Base-by-base conservation (phyloP, 2,888 invertebrate species). In the Tachina fera region DNA sequence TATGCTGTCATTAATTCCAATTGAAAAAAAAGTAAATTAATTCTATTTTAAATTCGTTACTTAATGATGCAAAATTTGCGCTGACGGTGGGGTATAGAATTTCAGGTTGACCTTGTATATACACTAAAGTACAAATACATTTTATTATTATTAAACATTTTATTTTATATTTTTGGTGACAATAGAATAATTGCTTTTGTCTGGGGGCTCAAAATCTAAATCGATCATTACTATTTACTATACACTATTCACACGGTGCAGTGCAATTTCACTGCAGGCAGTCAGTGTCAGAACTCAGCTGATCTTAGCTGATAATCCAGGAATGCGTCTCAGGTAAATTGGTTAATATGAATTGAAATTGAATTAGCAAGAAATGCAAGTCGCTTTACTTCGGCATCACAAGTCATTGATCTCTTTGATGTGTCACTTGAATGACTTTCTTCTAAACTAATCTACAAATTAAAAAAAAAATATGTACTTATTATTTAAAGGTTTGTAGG, bases 181-280 rank as follows among this genome's bases (percentile, higher is more conserved):
- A 67, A 51, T 51, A 49, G 16, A 67, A 51, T 51, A 67, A 67
- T 67, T 67, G 22, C 16, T 11, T 67, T 67, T 67, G 49, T 49
- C 67, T 51, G 49, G 11, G 49, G 11, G 9, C n/a, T 31, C 9
- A 14, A 67, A n/a, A 31, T 8, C 31, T 14, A 13, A 45, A 45
- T 45, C 19, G 45, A 63, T 16, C 4, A 43, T 41, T 61, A 43
- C 43, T 43, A n/a, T 14, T 10, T 45, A 19, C 53, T 13, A 13
- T 19, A 45, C 45, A 19, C 10, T 41, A n/a, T n/a, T n/a, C n/a
- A 45, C 10, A 31, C 31, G 22, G 3, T 14, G 13, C 10, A 16
- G 3, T 14, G 10, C 19, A 60, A 39, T 9, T 16, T 16, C 16
- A 53, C 31, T 31, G 31, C 31, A 31, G 31, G 31, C 0, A 31